Percentiles rank a stretch among this genome's conserved stretches.
Evolutionary conservation across 1,140 invertebrate species (phyloP).

Genomic region (Temnothorax curvispinosus): DNA sequence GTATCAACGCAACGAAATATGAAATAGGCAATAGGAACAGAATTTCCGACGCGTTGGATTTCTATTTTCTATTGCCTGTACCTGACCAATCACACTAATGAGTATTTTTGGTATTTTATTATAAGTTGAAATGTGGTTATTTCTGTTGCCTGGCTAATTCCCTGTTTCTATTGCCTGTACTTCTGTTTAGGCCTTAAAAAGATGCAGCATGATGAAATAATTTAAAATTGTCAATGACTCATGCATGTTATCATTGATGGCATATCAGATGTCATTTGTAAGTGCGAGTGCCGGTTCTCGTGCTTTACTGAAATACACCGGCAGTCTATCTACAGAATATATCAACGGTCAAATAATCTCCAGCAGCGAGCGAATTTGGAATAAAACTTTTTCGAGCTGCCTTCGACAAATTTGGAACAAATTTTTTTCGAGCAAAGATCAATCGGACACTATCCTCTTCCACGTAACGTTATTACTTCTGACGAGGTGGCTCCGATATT

Average conservation of each 20-base stretch:
- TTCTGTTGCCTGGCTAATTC: no score
- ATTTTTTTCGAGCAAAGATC: not conserved
- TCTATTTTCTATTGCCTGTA: no score
- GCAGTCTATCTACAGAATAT: not conserved
- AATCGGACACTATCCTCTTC: not conserved
- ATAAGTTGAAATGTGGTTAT: no score
- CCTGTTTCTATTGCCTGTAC: no score
- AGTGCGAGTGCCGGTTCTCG: not conserved
- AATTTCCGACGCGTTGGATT: no score
- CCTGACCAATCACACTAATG: no score
- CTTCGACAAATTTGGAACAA: not conserved
- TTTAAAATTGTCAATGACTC: constrained; percentile 49
- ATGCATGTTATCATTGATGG: constrained; percentile 6
- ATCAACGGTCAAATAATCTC: not conserved
- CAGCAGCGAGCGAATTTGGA: not conserved
- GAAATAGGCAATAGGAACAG: no score
- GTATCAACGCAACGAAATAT: no score
- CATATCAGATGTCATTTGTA: constrained; percentile 26
- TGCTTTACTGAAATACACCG: not conserved
- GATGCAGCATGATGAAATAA: not conserved
- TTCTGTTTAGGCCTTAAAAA: no score
- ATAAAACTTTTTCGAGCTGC: not conserved
- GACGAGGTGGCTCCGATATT: not conserved
- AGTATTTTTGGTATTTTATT: no score
- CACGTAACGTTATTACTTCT: not conserved